These are phyloP conservation scores for Sesia apiformis DNA, from an alignment of 2,888 invertebrate genomes.

Conservation along the genomic window DNA sequence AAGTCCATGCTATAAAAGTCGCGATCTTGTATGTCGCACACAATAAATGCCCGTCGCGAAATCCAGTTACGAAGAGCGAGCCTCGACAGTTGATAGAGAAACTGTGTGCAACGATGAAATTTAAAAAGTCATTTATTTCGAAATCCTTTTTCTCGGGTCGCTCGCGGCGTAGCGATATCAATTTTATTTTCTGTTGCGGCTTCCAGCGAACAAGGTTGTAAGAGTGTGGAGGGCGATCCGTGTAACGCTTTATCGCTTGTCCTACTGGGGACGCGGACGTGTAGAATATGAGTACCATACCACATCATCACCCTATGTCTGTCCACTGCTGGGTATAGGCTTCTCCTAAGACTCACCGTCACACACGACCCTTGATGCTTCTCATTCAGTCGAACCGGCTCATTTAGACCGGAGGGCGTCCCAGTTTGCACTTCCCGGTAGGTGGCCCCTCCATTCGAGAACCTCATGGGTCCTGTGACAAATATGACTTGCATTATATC, in stretches of 20 bases:
- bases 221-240: not conserved
- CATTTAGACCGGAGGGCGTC: no score
- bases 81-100: constrained; percentile 73
- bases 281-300: no score
- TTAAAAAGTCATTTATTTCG: constrained; percentile 75
- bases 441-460: no score
- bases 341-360: no score
- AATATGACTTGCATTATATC: no score
- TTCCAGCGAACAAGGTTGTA: constrained; percentile 25
- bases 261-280: not conserved
- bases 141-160: constrained; percentile 71
- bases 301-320: no score
- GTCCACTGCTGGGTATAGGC: no score
- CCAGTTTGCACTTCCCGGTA: no score
- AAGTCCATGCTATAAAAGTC: constrained; percentile 51
- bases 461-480: no score
- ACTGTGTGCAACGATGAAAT: constrained; percentile 75
- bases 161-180: constrained; percentile 67
- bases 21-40: constrained; percentile 59
- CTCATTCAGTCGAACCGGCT: no score
- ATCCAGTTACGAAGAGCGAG: constrained; percentile 67
- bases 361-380: no score
- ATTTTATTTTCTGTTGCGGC: constrained; percentile 69
- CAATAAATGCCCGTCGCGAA: constrained; percentile 68
- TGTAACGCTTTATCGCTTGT: not conserved